Evolutionary conservation across 2,888 invertebrate genomes (phyloP).

Genomic region (Hipparchia sbordonii): DNA sequence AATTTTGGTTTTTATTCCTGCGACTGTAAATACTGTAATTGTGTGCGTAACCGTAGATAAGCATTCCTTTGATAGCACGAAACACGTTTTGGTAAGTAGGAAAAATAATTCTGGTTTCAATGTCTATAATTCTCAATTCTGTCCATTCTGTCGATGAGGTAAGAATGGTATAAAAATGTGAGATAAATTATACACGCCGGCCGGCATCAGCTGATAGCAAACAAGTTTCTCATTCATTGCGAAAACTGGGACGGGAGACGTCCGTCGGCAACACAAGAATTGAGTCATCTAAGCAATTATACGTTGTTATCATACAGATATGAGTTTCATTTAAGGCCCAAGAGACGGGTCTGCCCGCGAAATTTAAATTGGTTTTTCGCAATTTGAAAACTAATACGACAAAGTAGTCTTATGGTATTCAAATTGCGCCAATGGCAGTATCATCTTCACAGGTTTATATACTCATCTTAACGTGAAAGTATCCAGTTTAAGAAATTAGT

Average conservation of each 20-base stretch:
- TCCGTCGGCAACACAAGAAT: conserved; percentile 15
- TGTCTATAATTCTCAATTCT: conserved; percentile 48
- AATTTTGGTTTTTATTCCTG: not conserved
- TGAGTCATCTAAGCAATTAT: conserved; percentile 25
- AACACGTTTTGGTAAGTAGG: conserved; percentile 45
- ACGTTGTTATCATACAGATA: conserved; percentile 9
- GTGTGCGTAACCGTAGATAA: conserved; percentile 4
- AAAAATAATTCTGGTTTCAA: conserved; percentile 56
- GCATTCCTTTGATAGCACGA: conserved; percentile 41
- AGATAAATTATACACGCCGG: conserved; percentile 63
- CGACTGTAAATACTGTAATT: not conserved
- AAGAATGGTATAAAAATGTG: conserved; percentile 55
- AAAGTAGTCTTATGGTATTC: too few species aligned
- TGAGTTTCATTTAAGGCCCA: not conserved
- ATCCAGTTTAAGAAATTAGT: too few species aligned
- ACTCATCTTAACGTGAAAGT: too few species aligned
- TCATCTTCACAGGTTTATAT: too few species aligned
- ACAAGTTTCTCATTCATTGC: conserved; percentile 57
- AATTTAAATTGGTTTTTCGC: too few species aligned
- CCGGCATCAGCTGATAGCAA: conserved; percentile 72
- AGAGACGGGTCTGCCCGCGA: too few species aligned
- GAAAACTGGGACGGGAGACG: conserved; percentile 25
- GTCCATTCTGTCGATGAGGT: conserved; percentile 62
- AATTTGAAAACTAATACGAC: too few species aligned
- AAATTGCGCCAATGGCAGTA: too few species aligned